Base-by-base conservation (phyloP, 1,140 invertebrate genomes). In the Wiebesia pumilae region DNA sequence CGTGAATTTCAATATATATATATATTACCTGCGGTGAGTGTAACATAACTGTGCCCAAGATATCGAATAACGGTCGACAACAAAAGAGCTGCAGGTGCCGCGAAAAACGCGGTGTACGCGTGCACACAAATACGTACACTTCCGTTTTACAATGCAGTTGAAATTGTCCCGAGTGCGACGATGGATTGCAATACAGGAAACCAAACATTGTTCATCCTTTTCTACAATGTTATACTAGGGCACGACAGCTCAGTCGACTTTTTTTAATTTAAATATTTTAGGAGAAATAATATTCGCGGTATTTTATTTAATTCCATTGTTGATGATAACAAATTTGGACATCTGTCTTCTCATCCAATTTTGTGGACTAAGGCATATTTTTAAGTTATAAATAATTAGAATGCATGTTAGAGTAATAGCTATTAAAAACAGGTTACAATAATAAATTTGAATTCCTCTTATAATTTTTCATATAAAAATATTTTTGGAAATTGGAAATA, bases 41-140 rank as follows among this genome's bases (percentile, higher is more conserved):
- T 30, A 67, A 67, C 21, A 33, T 51, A 77, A 77, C 40, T 77
- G 75, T 47, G 75, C 27, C 21, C 69, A 33, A 77, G 43, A 77
- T 77, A 77, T 77, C n/a, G 75, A 47, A 30, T 77, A 77, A 77
- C 43, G 75, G 75, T 77, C 43, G n/a, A 7, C 75, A 9, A 51
- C 35, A 77, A 77, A 73, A 51, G 43, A 51, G 43, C 27, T 77
- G 75, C 71, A 75, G 38, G 38, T 75, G 38, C 30, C 35, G 35
- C 73, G 27, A 75, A 65, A 21, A 65, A 65, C 19, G 27, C 19
- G 27, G 19, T 24, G 27, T 24, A 67, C 65, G 65, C 65, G 27
- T 3, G 43, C 14, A 19, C 51, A 9, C 30, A 7, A 30, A 67
- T 30, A 33, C 30, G 30, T 30, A 14, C 30, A 7, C 40, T 47